Evolutionary conservation across 2,797 vertebrate genomes (phyloP).

Genomic region (Arrhamphus sclerolepis): DNA sequence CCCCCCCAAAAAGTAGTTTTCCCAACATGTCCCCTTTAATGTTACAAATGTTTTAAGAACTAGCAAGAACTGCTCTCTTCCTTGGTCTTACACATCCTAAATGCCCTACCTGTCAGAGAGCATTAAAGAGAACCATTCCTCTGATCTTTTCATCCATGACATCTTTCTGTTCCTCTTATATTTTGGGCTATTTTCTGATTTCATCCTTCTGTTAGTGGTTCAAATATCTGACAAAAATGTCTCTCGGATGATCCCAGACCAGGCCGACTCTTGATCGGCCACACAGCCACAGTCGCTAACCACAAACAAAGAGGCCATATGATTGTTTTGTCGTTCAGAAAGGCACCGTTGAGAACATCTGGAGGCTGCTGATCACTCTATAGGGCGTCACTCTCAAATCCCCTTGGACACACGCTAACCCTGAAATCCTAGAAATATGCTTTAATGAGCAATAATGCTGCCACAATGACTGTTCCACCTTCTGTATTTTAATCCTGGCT

Average conservation of each 20-base stretch:
- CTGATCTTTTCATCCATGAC: neutral
- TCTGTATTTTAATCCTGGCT: conserved; percentile 67
- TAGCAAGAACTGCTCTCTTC: neutral
- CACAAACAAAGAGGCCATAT: conserved; percentile 15
- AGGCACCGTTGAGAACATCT: conserved; percentile 64
- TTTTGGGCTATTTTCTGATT: neutral
- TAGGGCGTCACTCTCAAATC: conserved; percentile 43
- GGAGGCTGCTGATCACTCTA: conserved; percentile 58
- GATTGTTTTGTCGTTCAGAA: conserved; percentile 52
- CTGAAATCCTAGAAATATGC: conserved; percentile 65
- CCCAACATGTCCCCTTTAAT: too few species aligned
- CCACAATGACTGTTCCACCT: conserved; percentile 61
- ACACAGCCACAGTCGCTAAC: too few species aligned
- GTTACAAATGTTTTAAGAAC: neutral
- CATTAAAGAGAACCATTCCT: neutral
- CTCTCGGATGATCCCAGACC: neutral
- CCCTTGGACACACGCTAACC: conserved; percentile 41
- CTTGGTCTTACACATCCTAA: neutral
- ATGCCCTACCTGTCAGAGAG: neutral
- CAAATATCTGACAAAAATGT: too few species aligned
- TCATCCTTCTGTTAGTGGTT: neutral
- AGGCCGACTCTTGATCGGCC: neutral
- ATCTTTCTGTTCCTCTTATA: neutral
- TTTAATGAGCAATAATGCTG: conserved; percentile 71
- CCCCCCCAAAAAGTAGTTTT: too few species aligned